Base-by-base conservation (phyloP, 2,113 vertebrate genomes). In the Sander vitreus region DNA sequence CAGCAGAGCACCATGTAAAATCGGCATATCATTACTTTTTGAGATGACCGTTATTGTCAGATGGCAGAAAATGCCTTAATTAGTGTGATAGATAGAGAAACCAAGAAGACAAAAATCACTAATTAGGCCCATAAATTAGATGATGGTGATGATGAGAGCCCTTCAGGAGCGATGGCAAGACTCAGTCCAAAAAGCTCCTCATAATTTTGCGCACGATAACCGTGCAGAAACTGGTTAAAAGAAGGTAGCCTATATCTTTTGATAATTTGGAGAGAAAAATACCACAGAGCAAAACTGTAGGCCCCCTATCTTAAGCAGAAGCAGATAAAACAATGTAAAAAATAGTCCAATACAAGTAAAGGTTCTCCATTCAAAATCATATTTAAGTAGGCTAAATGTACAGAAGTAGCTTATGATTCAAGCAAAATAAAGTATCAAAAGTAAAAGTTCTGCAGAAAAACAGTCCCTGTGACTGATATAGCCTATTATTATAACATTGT, bases 21-120 rank as follows among this genome's bases (percentile, higher is more conserved):
- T 57, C 36, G 57, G 66, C 68, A 86, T 88, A 71, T 92, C 74
- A 88, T 89, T 86, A 78, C 75, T 84, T 63, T 74, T 50, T 48
- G 94, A 97, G 96, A 97, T 97, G 96, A 96, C 96, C 96, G 94
- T 96, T 97, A 96, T 97, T 97, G 97, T 89, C 83, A 69, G 95
- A 96, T 95, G 95, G 88, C 94, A 94, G 93, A 94, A 85, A 95
- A 95, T 96, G 96, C 95, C 96, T 93, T 98, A 96, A 98, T 98
- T 99, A 97, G 96, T 98, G 94, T 95, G 84, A 87, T 76, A 80
- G 95, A 96, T 93, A 94, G 96, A 95, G 96, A 96, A 96, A 96
- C 95, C 95, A 92, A 96, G 96, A 95, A 96, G 96, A 97, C 96
- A 98, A 96, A 97, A 98, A 98, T 97, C 97, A 97, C 96, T 98